These are phyloP conservation scores for Chouioia cunea DNA, from an alignment of 2,888 invertebrate genomes.

Conservation along the genomic window DNA sequence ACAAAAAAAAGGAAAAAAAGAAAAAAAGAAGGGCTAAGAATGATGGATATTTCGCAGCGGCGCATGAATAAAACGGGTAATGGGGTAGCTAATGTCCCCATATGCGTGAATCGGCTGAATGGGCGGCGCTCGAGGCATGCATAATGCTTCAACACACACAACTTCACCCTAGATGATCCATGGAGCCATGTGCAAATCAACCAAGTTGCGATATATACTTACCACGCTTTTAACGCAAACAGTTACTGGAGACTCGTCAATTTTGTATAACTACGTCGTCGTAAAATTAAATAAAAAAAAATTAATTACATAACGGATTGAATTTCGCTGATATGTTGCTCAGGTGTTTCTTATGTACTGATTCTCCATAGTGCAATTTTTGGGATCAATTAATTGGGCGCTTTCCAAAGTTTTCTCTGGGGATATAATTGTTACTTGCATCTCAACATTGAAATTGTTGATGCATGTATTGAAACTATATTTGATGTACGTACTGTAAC, in stretches of 20 bases:
- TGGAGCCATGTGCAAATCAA: constrained; percentile 38
- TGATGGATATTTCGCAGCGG: constrained; percentile 18
- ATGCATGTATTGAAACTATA: too few relatives aligned
- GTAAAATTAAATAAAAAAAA: too few relatives aligned
- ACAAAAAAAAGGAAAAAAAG: background rate
- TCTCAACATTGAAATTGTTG: too few relatives aligned
- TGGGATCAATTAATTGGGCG: too few relatives aligned
- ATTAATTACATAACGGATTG: background rate
- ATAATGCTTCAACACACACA: constrained; percentile 54
- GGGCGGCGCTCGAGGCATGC: constrained; percentile 51
- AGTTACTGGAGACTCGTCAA: constrained; percentile 5
- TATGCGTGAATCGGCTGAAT: constrained; percentile 56
- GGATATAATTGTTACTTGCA: too few relatives aligned
- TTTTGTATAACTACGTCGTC: background rate
- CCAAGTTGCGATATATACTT: constrained; percentile 2
- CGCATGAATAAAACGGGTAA: constrained; percentile 62
- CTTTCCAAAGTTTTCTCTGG: too few relatives aligned
- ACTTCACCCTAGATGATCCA: constrained; percentile 4
- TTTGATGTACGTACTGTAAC: too few relatives aligned
- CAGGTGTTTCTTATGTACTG: background rate
- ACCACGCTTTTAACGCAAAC: constrained; percentile 17
- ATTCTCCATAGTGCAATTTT: too few relatives aligned
- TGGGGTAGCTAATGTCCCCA: constrained; percentile 65
- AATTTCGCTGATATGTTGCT: constrained; percentile 9
- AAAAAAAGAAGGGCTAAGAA: constrained; percentile 1